phyloP scores from a whole-genome alignment of 2,888 invertebrate genomes.

The Nomada goodeniana region DNA sequence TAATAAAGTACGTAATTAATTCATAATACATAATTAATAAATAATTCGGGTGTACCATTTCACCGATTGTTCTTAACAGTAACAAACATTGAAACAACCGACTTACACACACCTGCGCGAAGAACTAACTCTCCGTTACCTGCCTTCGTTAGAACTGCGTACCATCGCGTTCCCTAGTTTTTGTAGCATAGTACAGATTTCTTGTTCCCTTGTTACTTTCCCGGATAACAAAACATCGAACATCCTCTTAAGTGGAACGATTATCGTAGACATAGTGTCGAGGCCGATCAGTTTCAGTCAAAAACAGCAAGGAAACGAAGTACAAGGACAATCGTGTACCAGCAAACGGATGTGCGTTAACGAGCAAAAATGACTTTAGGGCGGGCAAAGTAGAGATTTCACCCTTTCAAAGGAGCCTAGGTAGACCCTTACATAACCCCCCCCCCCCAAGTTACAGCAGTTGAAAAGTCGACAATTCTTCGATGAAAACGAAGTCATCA shows the following conservation, averaged over 20 bases:
- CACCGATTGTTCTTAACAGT: no score
- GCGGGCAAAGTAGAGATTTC: no score
- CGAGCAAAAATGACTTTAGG: no score
- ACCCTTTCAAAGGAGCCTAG: no score
- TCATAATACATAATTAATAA: no score
- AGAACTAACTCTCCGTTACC: constrained; percentile 9
- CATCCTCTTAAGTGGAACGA: constrained; percentile 4
- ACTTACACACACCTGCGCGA: not conserved
- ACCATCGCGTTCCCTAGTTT: not conserved
- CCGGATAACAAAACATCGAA: not conserved
- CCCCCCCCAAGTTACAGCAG: no score
- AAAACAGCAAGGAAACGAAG: not conserved
- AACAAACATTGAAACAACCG: not conserved
- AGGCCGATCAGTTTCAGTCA: not conserved
- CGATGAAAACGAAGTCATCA: no score
- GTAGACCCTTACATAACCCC: no score
- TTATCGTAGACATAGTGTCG: constrained; percentile 38
- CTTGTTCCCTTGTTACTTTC: constrained; percentile 12
- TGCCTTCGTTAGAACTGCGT: not conserved
- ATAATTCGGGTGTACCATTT: no score
- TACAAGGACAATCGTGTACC: not conserved
- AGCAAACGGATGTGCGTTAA: constrained; percentile 6
- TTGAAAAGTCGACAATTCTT: no score
- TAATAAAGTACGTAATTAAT: no score
- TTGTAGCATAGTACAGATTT: not conserved